These are phyloP conservation scores for Ochotona princeps DNA, from an alignment of 2,113 vertebrate genomes.

Conservation along the genomic window DNA sequence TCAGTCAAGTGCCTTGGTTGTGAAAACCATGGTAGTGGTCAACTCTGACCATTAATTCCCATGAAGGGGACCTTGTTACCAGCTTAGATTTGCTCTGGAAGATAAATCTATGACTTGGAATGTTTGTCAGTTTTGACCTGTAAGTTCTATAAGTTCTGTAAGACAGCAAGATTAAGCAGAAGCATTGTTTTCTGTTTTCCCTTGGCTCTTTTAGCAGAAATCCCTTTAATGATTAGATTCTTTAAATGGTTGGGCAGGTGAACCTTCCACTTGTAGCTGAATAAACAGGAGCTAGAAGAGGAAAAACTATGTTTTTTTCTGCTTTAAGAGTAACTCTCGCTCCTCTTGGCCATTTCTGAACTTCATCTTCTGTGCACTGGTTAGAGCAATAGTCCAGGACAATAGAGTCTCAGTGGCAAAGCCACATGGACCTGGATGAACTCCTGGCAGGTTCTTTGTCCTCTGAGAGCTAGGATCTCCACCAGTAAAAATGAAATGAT, in stretches of 20 bases:
- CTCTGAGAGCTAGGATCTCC: constrained; percentile 17
- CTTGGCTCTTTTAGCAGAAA: constrained; percentile 14
- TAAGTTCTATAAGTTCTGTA: not conserved
- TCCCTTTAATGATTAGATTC: constrained; percentile 14
- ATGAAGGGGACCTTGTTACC: not conserved
- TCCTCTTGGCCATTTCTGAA: not conserved
- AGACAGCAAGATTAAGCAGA: not conserved
- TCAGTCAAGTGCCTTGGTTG: not conserved
- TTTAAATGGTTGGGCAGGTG: not conserved
- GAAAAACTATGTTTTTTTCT: constrained; percentile 12
- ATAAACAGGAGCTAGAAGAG: not conserved
- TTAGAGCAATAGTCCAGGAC: not conserved
- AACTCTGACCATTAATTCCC: not conserved
- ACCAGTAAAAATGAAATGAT: constrained; percentile 27
- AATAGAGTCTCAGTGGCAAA: not conserved
- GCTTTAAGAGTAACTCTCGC: not conserved
- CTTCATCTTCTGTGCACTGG: not conserved
- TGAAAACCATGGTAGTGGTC: not conserved
- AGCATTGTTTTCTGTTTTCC: not conserved
- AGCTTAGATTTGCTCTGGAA: not conserved
- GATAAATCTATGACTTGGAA: not conserved
- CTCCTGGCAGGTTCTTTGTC: not conserved
- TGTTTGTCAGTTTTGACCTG: not conserved
- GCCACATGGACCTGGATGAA: not conserved
- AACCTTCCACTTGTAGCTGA: not conserved